Evolutionary conservation across 37 sponge, comb jelly and placozoan species (phyloP).

Genomic region (Mnemiopsis leidyi): DNA sequence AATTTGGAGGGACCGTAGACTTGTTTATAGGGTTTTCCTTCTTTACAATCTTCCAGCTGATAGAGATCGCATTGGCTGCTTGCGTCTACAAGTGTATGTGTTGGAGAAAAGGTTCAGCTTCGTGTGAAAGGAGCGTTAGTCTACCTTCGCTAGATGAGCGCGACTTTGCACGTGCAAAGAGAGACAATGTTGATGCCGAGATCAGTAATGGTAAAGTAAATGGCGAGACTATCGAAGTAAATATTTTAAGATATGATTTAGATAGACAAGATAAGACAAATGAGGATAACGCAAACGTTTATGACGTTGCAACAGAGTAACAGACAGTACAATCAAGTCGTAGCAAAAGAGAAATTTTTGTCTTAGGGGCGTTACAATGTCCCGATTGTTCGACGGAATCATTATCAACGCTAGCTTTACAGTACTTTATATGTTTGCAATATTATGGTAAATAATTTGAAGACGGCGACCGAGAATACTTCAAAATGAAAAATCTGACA

Average conservation of each 20-base stretch:
- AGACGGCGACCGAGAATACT: too few species aligned
- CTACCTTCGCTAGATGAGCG: neutral
- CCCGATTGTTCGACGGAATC: too few species aligned
- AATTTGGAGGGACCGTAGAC: slow-evolving; percentile 48
- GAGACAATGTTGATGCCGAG: neutral
- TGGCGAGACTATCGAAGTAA: neutral
- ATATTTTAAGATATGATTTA: neutral
- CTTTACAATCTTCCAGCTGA: slow-evolving; percentile 37
- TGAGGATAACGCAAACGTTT: too few species aligned
- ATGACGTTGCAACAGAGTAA: too few species aligned
- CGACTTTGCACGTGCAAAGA: neutral
- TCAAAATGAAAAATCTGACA: too few species aligned
- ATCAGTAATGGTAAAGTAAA: neutral
- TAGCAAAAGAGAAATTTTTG: too few species aligned
- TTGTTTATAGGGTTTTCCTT: slow-evolving; percentile 55
- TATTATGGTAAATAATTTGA: too few species aligned
- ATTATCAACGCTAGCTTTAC: too few species aligned
- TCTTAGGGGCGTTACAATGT: too few species aligned
- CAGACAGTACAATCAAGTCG: too few species aligned
- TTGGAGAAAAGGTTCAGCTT: neutral
- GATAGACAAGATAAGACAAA: neutral
- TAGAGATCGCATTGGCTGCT: neutral
- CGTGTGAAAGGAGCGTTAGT: neutral
- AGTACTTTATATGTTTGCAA: too few species aligned
- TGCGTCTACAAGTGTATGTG: neutral